Evolutionary conservation across 2,888 invertebrate species (phyloP).

Genomic region (Luperina testacea): DNA sequence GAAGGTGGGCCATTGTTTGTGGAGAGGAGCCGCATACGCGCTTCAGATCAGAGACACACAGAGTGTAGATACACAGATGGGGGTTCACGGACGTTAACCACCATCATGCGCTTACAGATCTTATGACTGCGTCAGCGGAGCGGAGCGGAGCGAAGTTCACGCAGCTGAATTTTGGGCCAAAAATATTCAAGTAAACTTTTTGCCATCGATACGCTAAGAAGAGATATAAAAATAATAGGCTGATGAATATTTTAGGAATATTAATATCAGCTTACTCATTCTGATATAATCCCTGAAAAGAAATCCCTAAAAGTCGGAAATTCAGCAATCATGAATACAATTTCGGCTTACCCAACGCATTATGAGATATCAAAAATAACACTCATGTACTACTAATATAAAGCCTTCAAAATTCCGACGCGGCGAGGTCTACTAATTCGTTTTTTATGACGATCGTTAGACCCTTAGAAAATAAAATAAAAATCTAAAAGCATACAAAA

Average conservation of each 20-base stretch:
- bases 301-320: constrained; percentile 4
- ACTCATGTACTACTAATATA: constrained; percentile 70
- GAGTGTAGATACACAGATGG: no score
- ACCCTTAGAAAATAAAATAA: constrained; percentile 75
- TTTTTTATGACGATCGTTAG: constrained; percentile 84
- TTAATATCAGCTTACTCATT: neutral
- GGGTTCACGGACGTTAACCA: no score
- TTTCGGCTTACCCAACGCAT: constrained; percentile 45
- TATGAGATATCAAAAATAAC: constrained; percentile 67
- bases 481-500: constrained; percentile 72
- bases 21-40: neutral
- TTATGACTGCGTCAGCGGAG: no score
- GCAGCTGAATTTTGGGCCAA: no score
- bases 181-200: no score
- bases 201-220: no score
- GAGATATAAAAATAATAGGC: neutral
- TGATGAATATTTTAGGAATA: neutral
- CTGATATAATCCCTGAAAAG: neutral
- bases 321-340: constrained; percentile 51
- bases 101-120: no score
- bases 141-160: no score
- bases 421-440: constrained; percentile 79
- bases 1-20: neutral
- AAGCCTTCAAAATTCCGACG: constrained; percentile 66
- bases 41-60: neutral